Conservation (phyloP, 2,797 vertebrate genomes). For the Bryconaethiops microstoma region DNA sequence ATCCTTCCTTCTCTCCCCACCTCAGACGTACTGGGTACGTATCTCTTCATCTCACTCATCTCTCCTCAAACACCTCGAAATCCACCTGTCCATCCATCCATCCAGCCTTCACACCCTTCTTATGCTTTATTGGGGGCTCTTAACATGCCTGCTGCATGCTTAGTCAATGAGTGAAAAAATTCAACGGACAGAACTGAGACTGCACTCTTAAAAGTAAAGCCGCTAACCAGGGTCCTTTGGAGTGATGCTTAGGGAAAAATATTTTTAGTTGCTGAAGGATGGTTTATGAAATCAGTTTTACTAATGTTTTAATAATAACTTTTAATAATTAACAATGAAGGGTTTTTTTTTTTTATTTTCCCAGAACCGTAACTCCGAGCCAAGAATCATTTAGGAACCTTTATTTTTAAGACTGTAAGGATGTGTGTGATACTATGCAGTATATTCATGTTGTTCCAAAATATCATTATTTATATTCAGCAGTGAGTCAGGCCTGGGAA, state of each 20-base stretch:
- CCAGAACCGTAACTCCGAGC: background rate
- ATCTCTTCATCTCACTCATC: slow-evolving; percentile 70
- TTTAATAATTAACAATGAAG: too few relatives aligned
- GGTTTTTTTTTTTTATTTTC: too few relatives aligned
- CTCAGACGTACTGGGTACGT: slow-evolving; percentile 93
- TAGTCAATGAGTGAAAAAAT: background rate
- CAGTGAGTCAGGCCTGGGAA: background rate
- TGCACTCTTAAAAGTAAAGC: slow-evolving; percentile 1
- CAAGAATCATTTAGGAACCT: background rate
- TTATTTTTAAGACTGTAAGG: background rate
- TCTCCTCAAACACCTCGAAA: slow-evolving; percentile 48
- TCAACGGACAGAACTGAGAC: background rate
- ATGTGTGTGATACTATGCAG: slow-evolving; percentile 9
- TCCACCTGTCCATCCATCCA: slow-evolving; percentile 58
- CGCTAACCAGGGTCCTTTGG: background rate
- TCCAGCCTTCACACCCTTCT: background rate
- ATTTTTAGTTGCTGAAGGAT: too few relatives aligned
- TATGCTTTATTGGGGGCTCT: slow-evolving; percentile 24
- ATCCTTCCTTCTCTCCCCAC: slow-evolving; percentile 65
- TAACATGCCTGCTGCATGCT: slow-evolving; percentile 37
- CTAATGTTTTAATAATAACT: too few relatives aligned
- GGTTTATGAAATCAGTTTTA: too few relatives aligned
- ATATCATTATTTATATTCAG: background rate
- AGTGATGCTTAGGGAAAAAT: background rate
- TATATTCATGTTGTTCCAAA: background rate